Evolutionary conservation across 2,888 invertebrate genomes (phyloP), one percentile per base, ranked within the genome.

Genomic region (Digitonthophagus gazella): DNA sequence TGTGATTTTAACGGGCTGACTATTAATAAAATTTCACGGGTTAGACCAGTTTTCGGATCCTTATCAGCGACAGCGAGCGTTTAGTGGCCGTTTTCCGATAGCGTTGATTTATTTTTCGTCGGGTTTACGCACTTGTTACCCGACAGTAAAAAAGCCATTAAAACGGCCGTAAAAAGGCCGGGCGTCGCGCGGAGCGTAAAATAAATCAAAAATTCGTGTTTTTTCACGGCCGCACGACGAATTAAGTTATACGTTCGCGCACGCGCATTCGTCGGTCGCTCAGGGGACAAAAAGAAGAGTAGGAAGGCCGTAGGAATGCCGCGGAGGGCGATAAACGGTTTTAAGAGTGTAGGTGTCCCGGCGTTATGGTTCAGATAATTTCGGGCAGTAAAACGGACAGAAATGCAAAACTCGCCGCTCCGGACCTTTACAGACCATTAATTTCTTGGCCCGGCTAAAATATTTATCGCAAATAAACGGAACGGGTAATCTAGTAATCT

Each of bases 391-490:
- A 44, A 44, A 44, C 28, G 28, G 28, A 44, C 8, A 44, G 28
- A 44, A 44, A 44, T 44, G 28, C 28, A 44, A 44, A 44, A 44
- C 28, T 44, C 28, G 28, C 28, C 28, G 28, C 28, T 44, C 28
- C 28, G 11, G 28, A 44, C 61, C 20, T 61, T 61, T 20, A 61
- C 61, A 20, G 61, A 5, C 18, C 61, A 61, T 61, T 61, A 61
- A 61, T 61, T 61, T 61, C 61, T 19, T 16, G 20, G 15, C 15
- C 19, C 61, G 18, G n/a, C 11, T 44, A 44, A 61, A 61, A 61
- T 61, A 61, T 19, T 61, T 16, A 61, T 19, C 20, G 20, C 61
- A 61, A 61, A 61, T 61, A 61, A 18, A 20, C 19, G 61, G 20
- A 61, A 18, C 20, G 15, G 18, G 18, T 61, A 61, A 61, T 61